Percentiles rank a stretch among this genome's conserved stretches.
These are phyloP conservation scores for Manis pentadactyla DNA, from an alignment of 2,797 vertebrate species.

Conservation along the genomic window DNA sequence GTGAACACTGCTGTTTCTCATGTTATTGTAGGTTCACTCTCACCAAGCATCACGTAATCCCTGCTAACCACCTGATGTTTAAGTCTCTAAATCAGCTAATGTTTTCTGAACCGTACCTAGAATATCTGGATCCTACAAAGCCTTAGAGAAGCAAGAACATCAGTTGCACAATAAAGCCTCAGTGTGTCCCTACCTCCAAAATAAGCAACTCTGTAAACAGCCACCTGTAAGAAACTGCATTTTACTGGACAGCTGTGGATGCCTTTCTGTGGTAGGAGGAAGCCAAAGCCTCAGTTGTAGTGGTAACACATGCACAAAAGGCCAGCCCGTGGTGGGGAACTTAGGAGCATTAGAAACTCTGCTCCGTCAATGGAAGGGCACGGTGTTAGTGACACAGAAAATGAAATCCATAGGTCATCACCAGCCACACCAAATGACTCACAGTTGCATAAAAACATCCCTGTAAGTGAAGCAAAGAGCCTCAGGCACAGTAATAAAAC, in stretches of 20 bases:
- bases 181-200: not conserved
- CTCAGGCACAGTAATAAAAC: not conserved
- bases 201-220: not conserved
- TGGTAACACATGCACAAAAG: not conserved
- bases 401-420: not conserved
- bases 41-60: not conserved
- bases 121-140: not conserved
- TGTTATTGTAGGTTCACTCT: not conserved
- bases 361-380: not conserved
- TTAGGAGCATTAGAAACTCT: not conserved
- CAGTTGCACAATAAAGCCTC: not conserved
- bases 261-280: not conserved
- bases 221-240: not conserved
- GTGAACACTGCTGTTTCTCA: not conserved
- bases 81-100: not conserved
- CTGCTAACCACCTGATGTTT: not conserved
- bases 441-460: not conserved
- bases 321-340: not conserved
- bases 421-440: not conserved
- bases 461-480: not conserved
- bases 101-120: not conserved
- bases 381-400: not conserved
- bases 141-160: not conserved
- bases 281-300: not conserved
- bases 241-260: not conserved